These are phyloP conservation scores for Orthonychiurus folsomi DNA, from an alignment of 2,888 invertebrate species.

Conservation along the genomic window DNA sequence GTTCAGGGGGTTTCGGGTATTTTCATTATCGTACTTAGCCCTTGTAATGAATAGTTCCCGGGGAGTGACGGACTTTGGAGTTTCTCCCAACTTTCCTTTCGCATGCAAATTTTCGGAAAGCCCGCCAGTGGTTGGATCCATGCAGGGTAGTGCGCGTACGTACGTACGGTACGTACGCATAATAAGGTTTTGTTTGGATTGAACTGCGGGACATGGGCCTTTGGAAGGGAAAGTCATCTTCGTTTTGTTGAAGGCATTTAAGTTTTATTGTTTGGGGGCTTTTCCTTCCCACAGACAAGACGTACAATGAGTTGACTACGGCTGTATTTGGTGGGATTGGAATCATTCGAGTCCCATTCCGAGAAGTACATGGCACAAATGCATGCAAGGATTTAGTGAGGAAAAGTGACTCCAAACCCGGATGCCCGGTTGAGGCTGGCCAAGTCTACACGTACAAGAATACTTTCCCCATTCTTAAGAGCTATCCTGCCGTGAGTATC, in stretches of 20 bases:
- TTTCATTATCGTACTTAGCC: no score
- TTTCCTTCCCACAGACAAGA: slow-evolving; percentile 24
- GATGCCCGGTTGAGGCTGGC: slow-evolving; percentile 36
- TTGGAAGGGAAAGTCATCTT: neutral
- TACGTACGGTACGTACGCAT: no score
- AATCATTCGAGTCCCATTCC: slow-evolving; percentile 39
- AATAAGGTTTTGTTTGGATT: neutral
- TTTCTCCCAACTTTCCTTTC: neutral
- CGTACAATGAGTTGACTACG: slow-evolving; percentile 36
- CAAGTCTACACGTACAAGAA: slow-evolving; percentile 39
- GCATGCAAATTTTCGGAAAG: neutral
- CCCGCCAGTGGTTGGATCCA: no score
- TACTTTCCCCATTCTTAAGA: slow-evolving; percentile 39
- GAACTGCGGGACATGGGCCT: no score
- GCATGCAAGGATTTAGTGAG: slow-evolving; percentile 37
- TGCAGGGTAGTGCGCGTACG: no score
- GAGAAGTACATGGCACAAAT: slow-evolving; percentile 38
- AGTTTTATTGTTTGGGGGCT: neutral
- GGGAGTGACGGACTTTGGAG: no score
- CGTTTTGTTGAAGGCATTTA: no score
- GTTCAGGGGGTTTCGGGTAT: no score
- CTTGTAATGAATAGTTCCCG: no score
- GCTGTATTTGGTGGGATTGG: slow-evolving; percentile 40
- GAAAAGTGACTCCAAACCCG: slow-evolving; percentile 30
- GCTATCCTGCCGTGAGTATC: slow-evolving; percentile 39